Conservation (phyloP, 2,888 invertebrate genomes). For the Drosophila falleni region DNA sequence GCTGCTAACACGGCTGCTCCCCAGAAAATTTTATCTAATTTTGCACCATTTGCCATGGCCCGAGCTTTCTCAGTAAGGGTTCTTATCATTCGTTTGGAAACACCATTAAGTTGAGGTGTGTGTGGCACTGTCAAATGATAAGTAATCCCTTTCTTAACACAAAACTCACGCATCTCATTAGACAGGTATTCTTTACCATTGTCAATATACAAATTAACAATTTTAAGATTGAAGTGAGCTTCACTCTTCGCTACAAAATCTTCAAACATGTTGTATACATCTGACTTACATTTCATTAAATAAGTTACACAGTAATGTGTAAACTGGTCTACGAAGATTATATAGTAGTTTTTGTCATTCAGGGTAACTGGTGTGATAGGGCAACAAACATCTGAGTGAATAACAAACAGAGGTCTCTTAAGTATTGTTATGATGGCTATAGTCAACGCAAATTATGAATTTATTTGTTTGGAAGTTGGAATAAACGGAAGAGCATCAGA, state of each 20-base stretch:
- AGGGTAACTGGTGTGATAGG: too few species aligned
- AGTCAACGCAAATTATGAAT: too few species aligned
- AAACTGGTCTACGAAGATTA: too few species aligned
- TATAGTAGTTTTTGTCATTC: too few species aligned
- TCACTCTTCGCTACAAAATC: too few species aligned
- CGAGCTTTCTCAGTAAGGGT: slow-evolving; percentile 6
- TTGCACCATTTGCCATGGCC: slow-evolving; percentile 1
- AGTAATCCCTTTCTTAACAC: background rate
- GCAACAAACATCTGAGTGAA: slow-evolving; percentile 27
- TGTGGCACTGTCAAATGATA: slow-evolving; percentile 9
- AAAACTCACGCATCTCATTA: slow-evolving; percentile 9
- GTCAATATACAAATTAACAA: too few species aligned
- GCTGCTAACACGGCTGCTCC: slow-evolving; percentile 1
- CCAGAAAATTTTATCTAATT: slow-evolving; percentile 9
- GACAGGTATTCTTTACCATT: slow-evolving; percentile 2
- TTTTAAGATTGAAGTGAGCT: too few species aligned
- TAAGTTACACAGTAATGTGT: too few species aligned
- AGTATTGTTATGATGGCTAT: too few species aligned
- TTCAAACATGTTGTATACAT: too few species aligned
- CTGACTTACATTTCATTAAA: too few species aligned
- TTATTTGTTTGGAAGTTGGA: slow-evolving; percentile 18
- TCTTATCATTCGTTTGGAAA: slow-evolving; percentile 10
- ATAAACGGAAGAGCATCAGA: too few species aligned
- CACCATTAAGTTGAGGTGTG: slow-evolving; percentile 11
- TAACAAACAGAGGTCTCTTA: slow-evolving; percentile 15